phyloP scores from a whole-genome alignment of 2,797 vertebrate genomes.

The Dallia pectoralis region DNA sequence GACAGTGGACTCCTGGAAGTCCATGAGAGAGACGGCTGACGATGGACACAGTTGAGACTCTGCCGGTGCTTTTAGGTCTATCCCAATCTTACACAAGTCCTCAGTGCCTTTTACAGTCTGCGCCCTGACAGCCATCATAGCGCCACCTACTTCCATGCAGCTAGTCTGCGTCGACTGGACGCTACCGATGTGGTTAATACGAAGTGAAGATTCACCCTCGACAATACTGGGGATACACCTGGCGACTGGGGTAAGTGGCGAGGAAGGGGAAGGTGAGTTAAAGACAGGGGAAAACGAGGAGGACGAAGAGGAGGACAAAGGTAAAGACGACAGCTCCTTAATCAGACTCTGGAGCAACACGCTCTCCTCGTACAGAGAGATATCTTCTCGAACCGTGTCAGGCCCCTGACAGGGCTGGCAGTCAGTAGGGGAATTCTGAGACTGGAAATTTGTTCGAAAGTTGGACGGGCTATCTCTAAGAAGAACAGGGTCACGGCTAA shows the following conservation, averaged over 20 bases:
- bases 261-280: slow-evolving; percentile 20
- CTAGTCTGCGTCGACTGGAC: slow-evolving; percentile 50
- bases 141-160: slow-evolving; percentile 31
- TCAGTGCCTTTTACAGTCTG: not conserved
- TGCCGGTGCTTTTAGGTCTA: slow-evolving; percentile 33
- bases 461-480: slow-evolving; percentile 9
- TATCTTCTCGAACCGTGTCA: slow-evolving; percentile 65
- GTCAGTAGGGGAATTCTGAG: slow-evolving; percentile 12
- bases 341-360: slow-evolving; percentile 65
- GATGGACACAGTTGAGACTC: slow-evolving; percentile 12
- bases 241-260: slow-evolving; percentile 30
- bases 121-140: not conserved
- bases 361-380: slow-evolving; percentile 64
- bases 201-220: slow-evolving; percentile 52
- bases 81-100: slow-evolving; percentile 14
- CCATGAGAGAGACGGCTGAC: slow-evolving; percentile 22
- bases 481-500: slow-evolving; percentile 49
- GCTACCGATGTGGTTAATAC: slow-evolving; percentile 58
- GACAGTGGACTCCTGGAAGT: slow-evolving; percentile 22
- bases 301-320: slow-evolving; percentile 27
- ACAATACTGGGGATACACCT: slow-evolving; percentile 46
- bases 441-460: slow-evolving; percentile 31
- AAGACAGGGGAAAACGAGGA: slow-evolving; percentile 30
- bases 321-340: slow-evolving; percentile 59
- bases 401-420: slow-evolving; percentile 60